Evolutionary conservation across 2,797 vertebrate genomes (phyloP).

Genomic region (Masticophis lateralis): DNA sequence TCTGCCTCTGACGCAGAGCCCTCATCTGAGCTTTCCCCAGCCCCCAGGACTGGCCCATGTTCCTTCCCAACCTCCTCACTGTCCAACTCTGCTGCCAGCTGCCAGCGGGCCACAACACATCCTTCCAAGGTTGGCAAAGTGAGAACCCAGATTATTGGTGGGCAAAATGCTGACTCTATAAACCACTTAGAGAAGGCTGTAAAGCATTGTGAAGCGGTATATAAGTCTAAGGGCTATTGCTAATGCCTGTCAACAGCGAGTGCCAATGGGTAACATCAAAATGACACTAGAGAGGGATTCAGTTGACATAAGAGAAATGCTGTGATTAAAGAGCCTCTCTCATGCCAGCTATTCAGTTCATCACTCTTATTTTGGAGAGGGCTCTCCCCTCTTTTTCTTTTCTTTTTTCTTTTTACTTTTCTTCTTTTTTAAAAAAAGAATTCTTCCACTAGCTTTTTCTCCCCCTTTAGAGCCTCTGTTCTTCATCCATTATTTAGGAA

Average conservation of each 20-base stretch:
- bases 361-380: constrained; percentile 31
- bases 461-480: constrained; percentile 70
- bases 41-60: no score
- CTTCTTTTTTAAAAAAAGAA: background rate
- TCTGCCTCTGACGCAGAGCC: no score
- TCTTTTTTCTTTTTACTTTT: constrained; percentile 20
- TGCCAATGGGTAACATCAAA: background rate
- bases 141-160: background rate
- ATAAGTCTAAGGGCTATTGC: background rate
- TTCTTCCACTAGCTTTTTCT: background rate
- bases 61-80: no score
- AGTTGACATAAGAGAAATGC: accelerated
- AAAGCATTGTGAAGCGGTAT: background rate
- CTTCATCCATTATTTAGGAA: constrained; percentile 87
- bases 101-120: no score
- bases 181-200: background rate
- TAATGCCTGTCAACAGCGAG: background rate
- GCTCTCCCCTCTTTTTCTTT: constrained; percentile 8
- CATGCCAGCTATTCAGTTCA: background rate
- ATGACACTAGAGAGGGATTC: background rate
- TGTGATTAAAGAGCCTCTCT: background rate
- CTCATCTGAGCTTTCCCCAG: no score
- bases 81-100: no score
- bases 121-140: background rate
- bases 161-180: background rate